Evolutionary conservation across 2,113 vertebrate genomes (phyloP).

Genomic region (Periophthalmodon schlosseri): DNA sequence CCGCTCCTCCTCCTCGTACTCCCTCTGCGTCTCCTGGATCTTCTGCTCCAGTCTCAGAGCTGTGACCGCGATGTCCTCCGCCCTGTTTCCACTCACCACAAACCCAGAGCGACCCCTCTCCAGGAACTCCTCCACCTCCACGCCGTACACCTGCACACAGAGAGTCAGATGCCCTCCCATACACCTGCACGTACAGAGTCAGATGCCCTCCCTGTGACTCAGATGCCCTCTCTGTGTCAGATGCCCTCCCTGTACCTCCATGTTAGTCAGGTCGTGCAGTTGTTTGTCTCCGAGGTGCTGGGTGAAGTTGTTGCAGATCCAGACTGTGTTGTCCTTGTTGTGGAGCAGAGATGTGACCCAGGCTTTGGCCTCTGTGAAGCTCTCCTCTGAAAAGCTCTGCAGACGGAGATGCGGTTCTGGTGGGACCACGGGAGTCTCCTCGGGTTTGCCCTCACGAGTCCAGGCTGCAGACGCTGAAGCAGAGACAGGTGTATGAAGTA

Average conservation of each 20-base stretch:
- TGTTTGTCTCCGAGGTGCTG: conserved; percentile 73
- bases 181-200: too few species aligned
- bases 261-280: conserved; percentile 57
- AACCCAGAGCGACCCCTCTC: conserved; percentile 56
- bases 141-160: background rate
- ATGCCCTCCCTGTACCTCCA: background rate
- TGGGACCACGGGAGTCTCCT: too few species aligned
- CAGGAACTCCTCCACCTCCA: conserved; percentile 69
- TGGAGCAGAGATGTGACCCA: conserved; percentile 66
- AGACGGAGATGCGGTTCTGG: conserved; percentile 63
- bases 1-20: conserved; percentile 61
- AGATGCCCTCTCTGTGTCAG: background rate
- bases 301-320: conserved; percentile 81
- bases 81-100: conserved; percentile 58
- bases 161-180: background rate
- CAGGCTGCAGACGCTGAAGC: background rate
- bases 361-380: conserved; percentile 59
- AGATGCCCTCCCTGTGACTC: conserved; percentile 33
- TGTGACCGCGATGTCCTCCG: conserved; percentile 25
- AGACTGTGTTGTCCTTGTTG: fast-evolving
- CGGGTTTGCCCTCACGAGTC: background rate
- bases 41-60: conserved; percentile 75
- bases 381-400: conserved; percentile 2
- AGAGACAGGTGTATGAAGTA: background rate
- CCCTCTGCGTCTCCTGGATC: conserved; percentile 74